A percentile compares a stretch with the other conserved stretches of the same genome.
Conservation (phyloP, 2,113 vertebrate species). For the mouse (Mus musculus) region GRCm39 chr14:94086001-94086500, state of each 20-base stretch:
- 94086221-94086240: not conserved
- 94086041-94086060: conserved; percentile 17
- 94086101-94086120: not conserved
- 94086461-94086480: not conserved
- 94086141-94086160: not conserved
- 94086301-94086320: conserved; percentile 61
- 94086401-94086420: not conserved
- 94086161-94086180: not conserved
- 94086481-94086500: not conserved
- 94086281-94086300: conserved; percentile 28
- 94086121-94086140: no score
- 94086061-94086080: not conserved
- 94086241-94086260: not conserved
- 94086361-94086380: not conserved
- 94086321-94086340: not conserved
- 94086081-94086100: not conserved
- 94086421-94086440: conserved; percentile 22
- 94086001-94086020: not conserved
- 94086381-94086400: conserved; percentile 29
- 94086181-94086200: not conserved
- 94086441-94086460: not conserved
- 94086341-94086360: conserved; percentile 13
- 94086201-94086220: not conserved
- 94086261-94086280: not conserved
- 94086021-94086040: not conserved